Base-by-base conservation (phyloP, 2,888 invertebrate species). In the Deilephila elpenor region DNA sequence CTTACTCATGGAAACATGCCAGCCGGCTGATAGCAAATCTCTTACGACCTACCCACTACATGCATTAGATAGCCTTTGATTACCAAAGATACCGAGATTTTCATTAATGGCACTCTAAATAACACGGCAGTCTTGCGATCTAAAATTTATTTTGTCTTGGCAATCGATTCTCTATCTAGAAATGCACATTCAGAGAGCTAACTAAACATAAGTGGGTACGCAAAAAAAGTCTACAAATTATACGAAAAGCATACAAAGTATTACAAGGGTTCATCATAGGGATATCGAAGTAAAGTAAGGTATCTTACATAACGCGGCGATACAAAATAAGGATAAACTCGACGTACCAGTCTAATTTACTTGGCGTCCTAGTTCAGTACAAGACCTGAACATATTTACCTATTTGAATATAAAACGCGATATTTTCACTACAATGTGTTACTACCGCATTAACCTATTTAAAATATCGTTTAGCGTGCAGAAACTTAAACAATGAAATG, bases 1-100 rank as follows among this genome's bases (percentile, higher is more conserved):
- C 84, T 85, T 84, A 83, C 84, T 85, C 85, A 84, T 91, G 92
- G 93, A 91, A 82, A 83, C 84, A 82, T 91, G 93, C 92, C 92
- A 92, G 91, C 84, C 84, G 77, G 79, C 79, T 73, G 67, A 80
- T 78, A 81, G 76, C 82, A 80, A 78, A 78, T 81, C 77, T 78
- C 74, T 73, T 71, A 70, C 71, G 74, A 72, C 73, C 75, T 77
- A 80, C 73, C 75, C 75, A 79, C 73, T 44, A 70, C 53, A 72
- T 51, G 20, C 62, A 72, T 61, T 61, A 71, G 62, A 56, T 70
- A 51, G 20, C 56, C 62, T 34, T 62, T 37, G 34, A 64, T 62
- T 53, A 56, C 6, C 37, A 61, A 25, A 62, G 17, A 56, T 71
- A 73, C 32, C 19, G 14, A 20, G 34, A 44, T 37, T 32, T 32